Evolutionary conservation across 1,140 invertebrate species (phyloP).

Genomic region (Halesus radiatus): DNA sequence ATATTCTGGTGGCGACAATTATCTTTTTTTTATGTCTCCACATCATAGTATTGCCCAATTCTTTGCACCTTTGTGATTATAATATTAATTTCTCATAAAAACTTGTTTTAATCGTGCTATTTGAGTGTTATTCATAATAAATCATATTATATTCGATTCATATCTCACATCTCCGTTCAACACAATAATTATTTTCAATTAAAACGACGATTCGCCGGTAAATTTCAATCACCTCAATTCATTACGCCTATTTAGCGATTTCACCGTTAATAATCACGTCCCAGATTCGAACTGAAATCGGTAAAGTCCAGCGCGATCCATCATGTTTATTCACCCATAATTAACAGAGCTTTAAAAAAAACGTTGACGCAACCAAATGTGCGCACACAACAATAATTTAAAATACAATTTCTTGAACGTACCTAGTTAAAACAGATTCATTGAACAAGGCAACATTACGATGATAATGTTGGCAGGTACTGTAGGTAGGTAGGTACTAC

Average conservation of each 20-base stretch:
- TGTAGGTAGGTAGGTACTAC: neutral
- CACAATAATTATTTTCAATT: conserved; percentile 15
- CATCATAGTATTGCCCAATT: too few species aligned
- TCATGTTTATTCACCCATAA: conserved; percentile 1
- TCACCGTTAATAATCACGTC: conserved; percentile 28
- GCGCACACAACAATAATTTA: conserved; percentile 1
- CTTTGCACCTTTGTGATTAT: too few species aligned
- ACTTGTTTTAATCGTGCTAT: too few species aligned
- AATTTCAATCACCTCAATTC: conserved; percentile 23
- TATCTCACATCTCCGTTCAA: neutral
- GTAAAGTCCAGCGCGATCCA: neutral
- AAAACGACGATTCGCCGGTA: conserved; percentile 20
- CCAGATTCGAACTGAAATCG: conserved; percentile 10
- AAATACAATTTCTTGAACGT: neutral
- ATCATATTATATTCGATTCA: too few species aligned
- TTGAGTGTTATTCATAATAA: too few species aligned
- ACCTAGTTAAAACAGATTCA: neutral
- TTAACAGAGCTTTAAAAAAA: neutral
- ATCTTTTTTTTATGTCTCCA: too few species aligned
- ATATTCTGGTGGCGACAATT: too few species aligned
- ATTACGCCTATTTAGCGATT: conserved; percentile 28
- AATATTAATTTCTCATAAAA: too few species aligned
- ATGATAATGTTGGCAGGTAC: too few species aligned
- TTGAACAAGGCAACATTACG: neutral
- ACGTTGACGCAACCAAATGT: conserved; percentile 3